These are phyloP conservation scores for Oceanites oceanicus DNA, from an alignment of 2,113 vertebrate genomes.

Conservation along the genomic window DNA sequence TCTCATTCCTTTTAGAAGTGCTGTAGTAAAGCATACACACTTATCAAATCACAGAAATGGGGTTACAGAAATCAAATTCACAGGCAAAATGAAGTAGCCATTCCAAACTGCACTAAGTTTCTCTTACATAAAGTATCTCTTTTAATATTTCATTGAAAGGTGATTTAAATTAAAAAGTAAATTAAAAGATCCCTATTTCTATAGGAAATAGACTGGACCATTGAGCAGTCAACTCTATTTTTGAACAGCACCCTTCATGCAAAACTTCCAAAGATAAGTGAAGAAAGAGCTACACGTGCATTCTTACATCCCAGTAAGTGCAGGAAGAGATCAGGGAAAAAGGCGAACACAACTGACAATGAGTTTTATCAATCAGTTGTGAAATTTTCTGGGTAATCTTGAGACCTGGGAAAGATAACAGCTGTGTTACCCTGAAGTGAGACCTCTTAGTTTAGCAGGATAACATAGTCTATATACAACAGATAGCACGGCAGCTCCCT, in stretches of 20 bases:
- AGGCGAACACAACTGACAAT: rapidly evolving
- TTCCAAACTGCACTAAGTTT: background rate
- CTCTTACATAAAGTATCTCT: background rate
- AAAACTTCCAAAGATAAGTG: background rate
- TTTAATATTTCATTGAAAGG: background rate
- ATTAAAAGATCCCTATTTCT: background rate
- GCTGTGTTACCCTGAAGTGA: background rate
- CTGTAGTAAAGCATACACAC: background rate
- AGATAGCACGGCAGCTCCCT: background rate
- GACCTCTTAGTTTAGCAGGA: background rate
- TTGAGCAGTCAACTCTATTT: background rate
- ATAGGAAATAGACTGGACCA: background rate
- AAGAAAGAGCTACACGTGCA: background rate
- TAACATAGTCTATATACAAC: background rate
- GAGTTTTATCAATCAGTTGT: background rate
- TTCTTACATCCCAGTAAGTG: background rate
- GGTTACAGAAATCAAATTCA: background rate
- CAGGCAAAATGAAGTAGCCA: background rate
- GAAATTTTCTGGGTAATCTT: background rate
- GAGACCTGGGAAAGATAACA: background rate
- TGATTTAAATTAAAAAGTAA: background rate
- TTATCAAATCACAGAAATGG: background rate
- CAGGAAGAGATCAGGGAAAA: background rate
- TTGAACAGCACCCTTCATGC: background rate
- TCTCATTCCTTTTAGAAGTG: background rate